phyloP scores from a whole-genome alignment of 2,888 invertebrate genomes.

The Pammene fasciana region DNA sequence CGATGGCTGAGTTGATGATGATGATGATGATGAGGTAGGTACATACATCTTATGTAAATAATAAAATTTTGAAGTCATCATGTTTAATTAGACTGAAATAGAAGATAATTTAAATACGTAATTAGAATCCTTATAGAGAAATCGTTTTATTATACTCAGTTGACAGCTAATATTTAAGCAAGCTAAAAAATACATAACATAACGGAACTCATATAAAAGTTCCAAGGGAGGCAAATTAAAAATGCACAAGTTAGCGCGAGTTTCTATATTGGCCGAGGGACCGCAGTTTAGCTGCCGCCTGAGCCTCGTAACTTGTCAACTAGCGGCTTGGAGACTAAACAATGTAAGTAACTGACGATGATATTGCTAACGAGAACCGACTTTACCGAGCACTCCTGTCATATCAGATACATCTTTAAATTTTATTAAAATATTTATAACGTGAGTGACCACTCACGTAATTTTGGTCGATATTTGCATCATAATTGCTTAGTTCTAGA shows the following conservation, averaged over 20 bases:
- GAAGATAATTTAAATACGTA: no score
- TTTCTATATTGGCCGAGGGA: constrained; percentile 10
- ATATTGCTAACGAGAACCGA: neutral
- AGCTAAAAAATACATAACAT: neutral
- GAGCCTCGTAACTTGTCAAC: constrained; percentile 25
- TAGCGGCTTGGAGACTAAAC: neutral
- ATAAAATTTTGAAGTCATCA: no score
- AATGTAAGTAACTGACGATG: neutral
- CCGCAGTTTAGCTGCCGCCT: constrained; percentile 16
- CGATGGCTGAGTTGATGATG: no score
- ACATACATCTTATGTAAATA: no score
- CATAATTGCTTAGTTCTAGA: no score
- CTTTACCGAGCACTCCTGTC: neutral
- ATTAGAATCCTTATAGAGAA: no score
- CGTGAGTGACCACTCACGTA: no score
- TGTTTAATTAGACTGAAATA: no score
- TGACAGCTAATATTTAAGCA: neutral
- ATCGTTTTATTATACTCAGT: neutral
- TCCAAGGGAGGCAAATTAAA: constrained; percentile 15
- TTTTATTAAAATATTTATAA: no score
- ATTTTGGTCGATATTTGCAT: no score
- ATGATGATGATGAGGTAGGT: no score
- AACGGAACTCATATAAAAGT: constrained; percentile 21
- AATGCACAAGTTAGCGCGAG: constrained; percentile 18
- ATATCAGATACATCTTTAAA: no score